phyloP scores from a whole-genome alignment of 2,113 vertebrate genomes.

The Vicugna pacos region DNA sequence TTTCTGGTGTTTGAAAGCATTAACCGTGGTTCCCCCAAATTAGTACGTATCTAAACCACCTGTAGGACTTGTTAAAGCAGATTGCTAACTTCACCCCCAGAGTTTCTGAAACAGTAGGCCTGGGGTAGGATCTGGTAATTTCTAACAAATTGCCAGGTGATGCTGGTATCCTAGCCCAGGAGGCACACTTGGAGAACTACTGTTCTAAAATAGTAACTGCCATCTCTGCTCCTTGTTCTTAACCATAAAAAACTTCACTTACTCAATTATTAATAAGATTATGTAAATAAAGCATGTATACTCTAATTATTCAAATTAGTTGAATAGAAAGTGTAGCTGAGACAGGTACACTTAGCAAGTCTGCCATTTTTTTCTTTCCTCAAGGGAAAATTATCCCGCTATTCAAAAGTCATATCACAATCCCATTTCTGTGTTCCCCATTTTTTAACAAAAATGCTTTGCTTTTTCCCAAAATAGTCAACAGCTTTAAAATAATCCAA shows the following conservation, averaged over 20 bases:
- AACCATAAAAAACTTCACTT: background rate
- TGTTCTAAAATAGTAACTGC: background rate
- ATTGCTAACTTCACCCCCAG: background rate
- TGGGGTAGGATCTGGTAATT: background rate
- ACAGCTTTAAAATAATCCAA: constrained; percentile 20
- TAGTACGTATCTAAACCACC: background rate
- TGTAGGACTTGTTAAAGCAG: background rate
- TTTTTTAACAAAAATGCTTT: background rate
- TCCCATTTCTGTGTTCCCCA: background rate
- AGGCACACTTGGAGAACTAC: background rate
- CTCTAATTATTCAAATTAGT: background rate
- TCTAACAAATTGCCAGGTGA: background rate
- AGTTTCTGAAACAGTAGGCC: background rate
- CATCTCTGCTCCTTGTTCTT: background rate
- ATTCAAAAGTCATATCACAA: background rate
- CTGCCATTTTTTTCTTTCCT: background rate
- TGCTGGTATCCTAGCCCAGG: rapidly evolving
- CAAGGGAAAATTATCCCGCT: background rate
- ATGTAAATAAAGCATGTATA: background rate
- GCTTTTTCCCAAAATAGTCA: constrained; percentile 57
- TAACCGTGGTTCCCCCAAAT: background rate
- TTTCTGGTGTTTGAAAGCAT: background rate
- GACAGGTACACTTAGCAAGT: background rate
- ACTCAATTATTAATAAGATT: background rate
- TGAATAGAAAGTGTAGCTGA: background rate